Base-by-base conservation (phyloP, 2,797 vertebrate genomes). In the Odontamblyopus lacepedii region DNA sequence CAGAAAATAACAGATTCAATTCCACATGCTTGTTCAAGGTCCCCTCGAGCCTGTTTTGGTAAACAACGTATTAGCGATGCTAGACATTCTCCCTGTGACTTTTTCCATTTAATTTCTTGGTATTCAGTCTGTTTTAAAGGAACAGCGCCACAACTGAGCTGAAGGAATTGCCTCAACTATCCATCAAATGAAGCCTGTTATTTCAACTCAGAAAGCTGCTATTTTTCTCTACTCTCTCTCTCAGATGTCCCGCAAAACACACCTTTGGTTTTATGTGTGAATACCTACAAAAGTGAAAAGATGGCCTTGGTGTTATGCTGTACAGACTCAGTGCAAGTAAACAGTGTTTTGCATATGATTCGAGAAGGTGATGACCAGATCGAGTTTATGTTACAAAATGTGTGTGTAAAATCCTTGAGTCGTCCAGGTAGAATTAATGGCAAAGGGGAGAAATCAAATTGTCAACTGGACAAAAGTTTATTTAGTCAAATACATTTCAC, bases 171-270 rank as follows among this genome's bases (percentile, higher is more conserved):
- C n/a, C n/a, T 68, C 9, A 30, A 38, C 59, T 62, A 69, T 77
- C 53, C 61, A 57, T 71, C 23, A 44, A 5, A 48, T 63, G 29
- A 76, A 63, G 70, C 64, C 38, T 55, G 66, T 60, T 38, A 57
- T 53, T 80, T 63, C 75, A 77, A 74, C 56, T 60, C 41, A 50
- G 9, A 64, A 48, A 60, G 67, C 19, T 51, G 16, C 38, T 32
- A 70, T 75, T 76, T 57, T 32, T 26, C 55, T 57, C 1, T 35
- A 15, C n/a, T 2, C 35, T 23, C 32, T 23, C 32, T n/a, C 19
- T 23, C 11, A 44, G 41, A 44, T 63, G 12, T 23, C 19, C 15
- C 12, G 9, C 35, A 23, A 63, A 41, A 23, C 19, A 13, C 5
- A 30, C 6, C 16, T 12, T 18, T 7, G 15, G 29, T 59, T 59